These are phyloP conservation scores for Stichopus chloronotus DNA, from an alignment of 35 echinoderm and acorn worm species.

Conservation along the genomic window DNA sequence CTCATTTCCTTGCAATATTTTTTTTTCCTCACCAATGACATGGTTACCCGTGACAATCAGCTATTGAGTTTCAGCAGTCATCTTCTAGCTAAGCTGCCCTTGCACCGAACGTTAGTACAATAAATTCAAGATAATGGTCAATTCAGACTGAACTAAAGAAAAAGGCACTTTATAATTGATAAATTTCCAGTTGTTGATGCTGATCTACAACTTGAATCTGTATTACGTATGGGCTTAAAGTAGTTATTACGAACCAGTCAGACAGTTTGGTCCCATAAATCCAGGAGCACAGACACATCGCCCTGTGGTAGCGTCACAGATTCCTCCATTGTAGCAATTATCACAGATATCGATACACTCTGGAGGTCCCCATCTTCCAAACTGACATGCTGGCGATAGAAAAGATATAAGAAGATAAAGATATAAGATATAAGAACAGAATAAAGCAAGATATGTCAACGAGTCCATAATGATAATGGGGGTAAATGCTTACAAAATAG, in stretches of 20 bases:
- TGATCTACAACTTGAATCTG: neutral
- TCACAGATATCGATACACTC: conserved; percentile 26
- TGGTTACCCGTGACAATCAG: too few species aligned
- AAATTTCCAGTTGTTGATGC: neutral
- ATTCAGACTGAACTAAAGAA: neutral
- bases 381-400: conserved; percentile 34
- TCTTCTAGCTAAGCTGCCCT: neutral
- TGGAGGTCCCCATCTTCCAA: conserved; percentile 56
- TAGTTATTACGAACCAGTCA: conserved; percentile 34
- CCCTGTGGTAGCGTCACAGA: conserved; percentile 64
- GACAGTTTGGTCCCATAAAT: conserved; percentile 59
- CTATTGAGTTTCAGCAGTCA: neutral
- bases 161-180: neutral
- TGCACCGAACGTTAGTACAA: neutral
- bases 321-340: conserved; percentile 66
- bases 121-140: neutral
- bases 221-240: too few species aligned
- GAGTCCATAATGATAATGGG: too few species aligned
- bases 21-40: too few species aligned
- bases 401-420: neutral
- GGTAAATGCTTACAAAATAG: too few species aligned
- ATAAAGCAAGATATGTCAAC: too few species aligned
- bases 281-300: conserved; percentile 68
- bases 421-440: neutral
- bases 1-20: too few species aligned